Evolutionary conservation across 2,888 invertebrate species (phyloP).

Genomic region (Amphipoea oculea): DNA sequence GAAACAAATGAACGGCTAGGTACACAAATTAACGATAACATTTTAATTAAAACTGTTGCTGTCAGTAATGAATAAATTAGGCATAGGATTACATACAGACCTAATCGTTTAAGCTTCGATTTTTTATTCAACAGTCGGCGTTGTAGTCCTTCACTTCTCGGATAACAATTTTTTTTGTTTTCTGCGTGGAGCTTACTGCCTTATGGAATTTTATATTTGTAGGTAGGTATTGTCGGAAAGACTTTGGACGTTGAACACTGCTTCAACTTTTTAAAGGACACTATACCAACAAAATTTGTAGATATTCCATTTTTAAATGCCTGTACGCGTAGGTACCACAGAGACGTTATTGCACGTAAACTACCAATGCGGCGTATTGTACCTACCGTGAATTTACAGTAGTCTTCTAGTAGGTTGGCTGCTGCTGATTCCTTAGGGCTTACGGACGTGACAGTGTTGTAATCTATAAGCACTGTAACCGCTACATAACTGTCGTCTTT

Average conservation of each 20-base stretch:
- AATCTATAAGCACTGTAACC: neutral
- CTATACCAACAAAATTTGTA: neutral
- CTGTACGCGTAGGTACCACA: neutral
- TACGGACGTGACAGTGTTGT: constrained; percentile 10
- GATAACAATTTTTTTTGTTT: neutral
- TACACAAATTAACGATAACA: constrained; percentile 18
- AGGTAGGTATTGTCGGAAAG: too few species aligned
- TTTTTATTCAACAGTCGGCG: neutral
- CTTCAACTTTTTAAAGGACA: neutral
- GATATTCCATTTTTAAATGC: neutral
- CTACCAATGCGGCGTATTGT: neutral
- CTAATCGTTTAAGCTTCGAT: neutral
- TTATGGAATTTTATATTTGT: neutral
- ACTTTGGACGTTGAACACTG: too few species aligned
- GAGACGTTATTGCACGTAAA: neutral
- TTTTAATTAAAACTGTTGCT: constrained; percentile 35
- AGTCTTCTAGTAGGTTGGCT: neutral
- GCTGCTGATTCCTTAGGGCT: neutral
- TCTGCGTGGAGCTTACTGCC: too few species aligned
- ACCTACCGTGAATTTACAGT: constrained; percentile 2
- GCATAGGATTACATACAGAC: neutral
- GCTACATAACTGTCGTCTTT: neutral
- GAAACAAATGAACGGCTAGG: neutral
- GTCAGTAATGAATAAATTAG: constrained; percentile 16
- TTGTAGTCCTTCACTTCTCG: neutral